Conservation (phyloP, 2,797 vertebrate species). For the Pseudochirops cupreus region DNA sequence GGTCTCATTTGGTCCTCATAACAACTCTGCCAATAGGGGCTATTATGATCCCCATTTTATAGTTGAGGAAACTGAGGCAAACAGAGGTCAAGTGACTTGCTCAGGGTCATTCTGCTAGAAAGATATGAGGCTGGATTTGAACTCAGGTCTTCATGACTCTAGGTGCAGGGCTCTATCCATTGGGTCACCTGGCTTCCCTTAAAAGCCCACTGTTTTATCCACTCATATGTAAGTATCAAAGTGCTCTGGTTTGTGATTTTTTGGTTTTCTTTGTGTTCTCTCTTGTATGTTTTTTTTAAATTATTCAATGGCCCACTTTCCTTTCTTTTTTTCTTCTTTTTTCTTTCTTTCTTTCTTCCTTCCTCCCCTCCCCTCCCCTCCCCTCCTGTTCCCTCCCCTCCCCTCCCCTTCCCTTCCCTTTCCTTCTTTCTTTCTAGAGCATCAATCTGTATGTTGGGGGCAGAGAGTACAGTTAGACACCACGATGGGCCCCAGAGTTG, state of each 20-base stretch:
- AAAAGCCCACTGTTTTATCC: neutral
- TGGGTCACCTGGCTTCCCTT: neutral
- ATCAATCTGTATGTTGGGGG: neutral
- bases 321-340: neutral
- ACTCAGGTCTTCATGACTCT: neutral
- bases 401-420: no score
- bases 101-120: neutral
- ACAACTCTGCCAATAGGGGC: neutral
- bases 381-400: no score
- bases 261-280: neutral
- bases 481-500: neutral
- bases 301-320: neutral
- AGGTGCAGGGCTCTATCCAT: neutral
- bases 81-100: neutral
- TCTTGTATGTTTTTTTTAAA: neutral
- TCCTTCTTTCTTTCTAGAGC: no score
- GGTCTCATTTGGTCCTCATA: neutral
- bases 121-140: neutral
- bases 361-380: no score
- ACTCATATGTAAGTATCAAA: neutral
- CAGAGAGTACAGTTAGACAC: neutral
- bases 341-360: neutral
- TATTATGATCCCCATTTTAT: neutral
- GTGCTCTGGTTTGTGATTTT: neutral
- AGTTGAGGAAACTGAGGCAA: neutral